Evolutionary conservation across 2,113 vertebrate genomes (phyloP).

Genomic region (Diglossa brunneiventris): DNA sequence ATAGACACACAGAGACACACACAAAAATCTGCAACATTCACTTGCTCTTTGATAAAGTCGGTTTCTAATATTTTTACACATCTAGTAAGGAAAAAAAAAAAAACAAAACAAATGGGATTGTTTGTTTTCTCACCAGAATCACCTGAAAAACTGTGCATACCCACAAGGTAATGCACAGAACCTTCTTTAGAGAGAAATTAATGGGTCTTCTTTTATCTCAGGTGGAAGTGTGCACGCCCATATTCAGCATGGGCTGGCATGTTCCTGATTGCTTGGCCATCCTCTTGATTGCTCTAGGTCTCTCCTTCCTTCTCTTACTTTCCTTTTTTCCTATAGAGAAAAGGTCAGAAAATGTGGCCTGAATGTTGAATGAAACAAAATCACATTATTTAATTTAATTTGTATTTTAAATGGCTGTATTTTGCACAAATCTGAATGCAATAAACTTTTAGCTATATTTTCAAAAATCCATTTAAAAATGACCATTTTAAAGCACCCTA

Average conservation of each 20-base stretch:
- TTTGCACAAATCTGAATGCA: background rate
- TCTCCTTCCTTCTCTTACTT: background rate
- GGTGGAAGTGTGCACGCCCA: background rate
- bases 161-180: background rate
- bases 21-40: background rate
- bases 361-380: background rate
- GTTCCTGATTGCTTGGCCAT: background rate
- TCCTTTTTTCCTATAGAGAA: background rate
- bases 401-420: background rate
- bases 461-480: background rate
- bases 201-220: background rate
- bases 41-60: background rate
- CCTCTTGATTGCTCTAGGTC: background rate
- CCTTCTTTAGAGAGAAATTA: background rate
- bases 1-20: background rate
- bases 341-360: background rate
- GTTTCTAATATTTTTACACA: background rate
- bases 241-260: background rate
- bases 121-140: background rate
- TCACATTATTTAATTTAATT: background rate
- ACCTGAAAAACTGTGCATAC: background rate
- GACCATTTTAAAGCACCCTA: background rate
- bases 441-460: background rate
- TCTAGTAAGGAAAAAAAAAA: background rate
- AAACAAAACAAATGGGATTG: fast-evolving